A percentile compares a stretch with the other conserved stretches of the same genome.
These are phyloP conservation scores for Tigriopus californicus DNA, from an alignment of 2,888 invertebrate species.

Conservation along the genomic window DNA sequence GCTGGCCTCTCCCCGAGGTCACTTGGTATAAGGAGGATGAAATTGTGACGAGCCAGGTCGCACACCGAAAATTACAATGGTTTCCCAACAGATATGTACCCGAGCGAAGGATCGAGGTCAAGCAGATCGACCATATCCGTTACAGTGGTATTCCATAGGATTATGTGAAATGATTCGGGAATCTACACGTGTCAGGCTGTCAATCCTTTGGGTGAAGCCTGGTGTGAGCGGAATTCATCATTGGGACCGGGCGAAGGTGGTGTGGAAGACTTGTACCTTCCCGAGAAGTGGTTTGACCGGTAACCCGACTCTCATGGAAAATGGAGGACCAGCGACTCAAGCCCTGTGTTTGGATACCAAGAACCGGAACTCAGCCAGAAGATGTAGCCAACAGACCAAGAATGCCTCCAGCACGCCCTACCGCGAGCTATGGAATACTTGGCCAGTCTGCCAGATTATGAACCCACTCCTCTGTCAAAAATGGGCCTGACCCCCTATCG, in stretches of 20 bases:
- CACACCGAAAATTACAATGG: conserved; percentile 14
- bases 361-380: conserved; percentile 9
- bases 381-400: conserved; percentile 2
- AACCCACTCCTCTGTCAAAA: background rate
- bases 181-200: conserved; percentile 4
- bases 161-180: background rate
- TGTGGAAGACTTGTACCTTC: conserved; percentile 10
- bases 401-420: conserved; percentile 1
- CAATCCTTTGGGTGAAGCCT: conserved; percentile 14
- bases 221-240: conserved; percentile 12
- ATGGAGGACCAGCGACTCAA: conserved; percentile 10
- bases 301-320: conserved; percentile 10
- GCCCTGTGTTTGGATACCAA: background rate
- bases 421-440: conserved; percentile 7
- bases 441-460: conserved; percentile 10
- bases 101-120: conserved; percentile 11
- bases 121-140: conserved; percentile 12
- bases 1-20: conserved; percentile 14
- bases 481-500: background rate
- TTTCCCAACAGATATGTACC: conserved; percentile 9
- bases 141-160: conserved; percentile 1
- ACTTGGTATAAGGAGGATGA: conserved; percentile 16
- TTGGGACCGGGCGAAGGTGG: background rate
- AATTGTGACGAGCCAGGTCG: conserved; percentile 1
- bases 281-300: conserved; percentile 9